phyloP scores from a whole-genome alignment of 1,140 invertebrate species.

The Cotesia glomerata region DNA sequence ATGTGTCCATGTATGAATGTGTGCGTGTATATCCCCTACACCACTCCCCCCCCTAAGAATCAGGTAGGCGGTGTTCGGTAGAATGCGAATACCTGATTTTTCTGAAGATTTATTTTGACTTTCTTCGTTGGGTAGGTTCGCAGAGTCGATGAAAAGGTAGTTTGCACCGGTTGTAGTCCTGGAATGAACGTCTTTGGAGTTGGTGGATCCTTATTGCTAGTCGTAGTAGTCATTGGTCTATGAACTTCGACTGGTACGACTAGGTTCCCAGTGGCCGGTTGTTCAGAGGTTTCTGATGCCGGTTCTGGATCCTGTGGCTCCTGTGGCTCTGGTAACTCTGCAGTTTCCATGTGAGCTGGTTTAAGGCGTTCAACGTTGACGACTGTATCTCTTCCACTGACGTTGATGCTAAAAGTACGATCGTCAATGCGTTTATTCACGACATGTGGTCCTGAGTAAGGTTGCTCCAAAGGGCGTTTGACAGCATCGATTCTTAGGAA shows the following conservation, averaged over 20 bases:
- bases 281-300: neutral
- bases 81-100: too few species aligned
- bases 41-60: too few species aligned
- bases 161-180: neutral
- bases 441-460: slow-evolving; percentile 37
- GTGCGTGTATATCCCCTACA: too few species aligned
- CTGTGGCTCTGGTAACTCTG: too few species aligned
- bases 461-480: slow-evolving; percentile 31
- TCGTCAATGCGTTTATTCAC: slow-evolving; percentile 32
- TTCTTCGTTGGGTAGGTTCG: neutral
- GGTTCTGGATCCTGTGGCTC: too few species aligned
- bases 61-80: too few species aligned
- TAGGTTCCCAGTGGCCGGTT: neutral
- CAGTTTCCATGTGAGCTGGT: slow-evolving; percentile 1
- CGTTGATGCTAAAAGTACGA: slow-evolving; percentile 32
- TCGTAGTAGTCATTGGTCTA: neutral
- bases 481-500: slow-evolving; percentile 37
- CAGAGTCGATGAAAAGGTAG: neutral
- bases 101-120: neutral
- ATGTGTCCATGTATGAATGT: too few species aligned
- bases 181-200: neutral
- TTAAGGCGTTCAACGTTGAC: slow-evolving; percentile 14
- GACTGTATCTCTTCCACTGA: neutral
- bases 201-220: neutral
- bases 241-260: neutral